These are phyloP conservation scores for Nemapogon koenigi DNA, from an alignment of 2,888 invertebrate species.

Conservation along the genomic window DNA sequence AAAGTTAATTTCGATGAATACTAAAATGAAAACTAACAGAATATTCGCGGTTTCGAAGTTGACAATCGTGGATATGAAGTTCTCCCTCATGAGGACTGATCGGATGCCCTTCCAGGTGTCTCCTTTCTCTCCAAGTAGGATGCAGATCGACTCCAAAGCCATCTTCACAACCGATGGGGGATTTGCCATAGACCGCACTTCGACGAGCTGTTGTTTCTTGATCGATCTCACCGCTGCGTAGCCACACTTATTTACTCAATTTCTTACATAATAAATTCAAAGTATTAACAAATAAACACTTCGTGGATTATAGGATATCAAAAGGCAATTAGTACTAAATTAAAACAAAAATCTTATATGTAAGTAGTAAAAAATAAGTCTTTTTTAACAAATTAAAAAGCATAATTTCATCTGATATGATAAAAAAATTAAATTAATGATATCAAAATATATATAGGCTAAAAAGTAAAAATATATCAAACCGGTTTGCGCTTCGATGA, in stretches of 20 bases:
- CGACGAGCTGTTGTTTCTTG: slow-evolving; percentile 95
- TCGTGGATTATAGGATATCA: background rate
- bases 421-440: background rate
- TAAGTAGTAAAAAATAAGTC: background rate
- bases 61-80: slow-evolving; percentile 93
- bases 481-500: slow-evolving; percentile 98
- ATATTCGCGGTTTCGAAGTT: slow-evolving; percentile 93
- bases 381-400: background rate
- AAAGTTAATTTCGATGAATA: too few relatives aligned
- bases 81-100: slow-evolving; percentile 91
- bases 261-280: too few relatives aligned
- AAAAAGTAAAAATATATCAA: slow-evolving; percentile 26
- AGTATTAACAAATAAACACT: background rate
- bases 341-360: background rate
- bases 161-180: slow-evolving; percentile 92
- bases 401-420: background rate
- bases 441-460: background rate
- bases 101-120: slow-evolving; percentile 95
- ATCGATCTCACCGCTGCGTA: slow-evolving; percentile 88
- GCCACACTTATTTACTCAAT: slow-evolving; percentile 4
- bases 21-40: slow-evolving; percentile 71
- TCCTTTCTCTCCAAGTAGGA: slow-evolving; percentile 88
- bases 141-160: slow-evolving; percentile 93
- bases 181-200: slow-evolving; percentile 93
- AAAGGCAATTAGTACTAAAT: background rate